Evolutionary conservation across 2,888 invertebrate genomes (phyloP).

Genomic region (Andrena dorsata): DNA sequence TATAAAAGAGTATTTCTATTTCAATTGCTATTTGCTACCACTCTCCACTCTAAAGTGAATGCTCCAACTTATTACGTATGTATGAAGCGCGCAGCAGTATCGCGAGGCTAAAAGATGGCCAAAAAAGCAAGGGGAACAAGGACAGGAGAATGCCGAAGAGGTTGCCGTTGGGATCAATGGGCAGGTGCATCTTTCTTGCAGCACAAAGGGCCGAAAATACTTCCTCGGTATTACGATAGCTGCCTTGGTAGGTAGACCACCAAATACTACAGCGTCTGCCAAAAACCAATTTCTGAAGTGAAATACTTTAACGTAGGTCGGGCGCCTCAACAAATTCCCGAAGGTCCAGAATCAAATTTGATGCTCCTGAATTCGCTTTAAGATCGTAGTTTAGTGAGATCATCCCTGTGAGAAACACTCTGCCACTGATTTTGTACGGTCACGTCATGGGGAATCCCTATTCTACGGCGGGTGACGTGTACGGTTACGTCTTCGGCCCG

Average conservation of each 20-base stretch:
- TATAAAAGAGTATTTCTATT: too few species aligned
- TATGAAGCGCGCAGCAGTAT: too few species aligned
- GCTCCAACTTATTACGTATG: neutral
- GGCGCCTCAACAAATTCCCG: constrained; percentile 12
- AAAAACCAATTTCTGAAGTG: constrained; percentile 36
- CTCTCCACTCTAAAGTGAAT: too few species aligned
- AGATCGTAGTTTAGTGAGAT: too few species aligned
- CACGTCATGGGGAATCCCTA: too few species aligned
- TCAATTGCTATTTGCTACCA: too few species aligned
- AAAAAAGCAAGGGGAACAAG: constrained; percentile 8
- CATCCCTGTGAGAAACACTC: too few species aligned
- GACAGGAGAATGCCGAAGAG: constrained; percentile 58
- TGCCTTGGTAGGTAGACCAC: neutral
- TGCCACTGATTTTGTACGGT: too few species aligned
- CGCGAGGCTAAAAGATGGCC: neutral
- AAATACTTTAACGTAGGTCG: constrained; percentile 16
- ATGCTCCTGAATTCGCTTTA: constrained; percentile 23
- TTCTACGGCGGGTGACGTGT: too few species aligned
- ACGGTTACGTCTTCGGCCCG: too few species aligned
- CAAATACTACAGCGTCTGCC: constrained; percentile 32
- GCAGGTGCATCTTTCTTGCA: constrained; percentile 76
- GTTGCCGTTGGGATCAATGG: constrained; percentile 69
- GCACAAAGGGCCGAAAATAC: constrained; percentile 71
- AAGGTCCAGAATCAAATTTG: constrained; percentile 43
- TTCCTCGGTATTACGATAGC: constrained; percentile 40